Base-by-base conservation (phyloP, 1,140 invertebrate genomes). In the Tribolium madens region DNA sequence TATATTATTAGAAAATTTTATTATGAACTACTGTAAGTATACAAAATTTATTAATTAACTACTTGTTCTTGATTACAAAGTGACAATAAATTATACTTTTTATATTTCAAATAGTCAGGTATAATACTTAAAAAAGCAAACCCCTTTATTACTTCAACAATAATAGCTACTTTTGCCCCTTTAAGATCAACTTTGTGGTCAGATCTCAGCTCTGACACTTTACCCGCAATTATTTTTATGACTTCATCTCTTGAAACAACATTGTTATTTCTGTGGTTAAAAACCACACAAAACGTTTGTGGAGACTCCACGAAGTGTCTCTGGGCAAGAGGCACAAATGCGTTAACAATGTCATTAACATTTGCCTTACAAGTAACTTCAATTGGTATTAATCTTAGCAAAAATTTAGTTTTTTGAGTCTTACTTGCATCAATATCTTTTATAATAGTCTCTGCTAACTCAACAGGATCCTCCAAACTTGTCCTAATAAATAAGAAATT, bases 401-500 rank as follows among this genome's bases (percentile, higher is more conserved):
- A 88, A 84, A 91, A 94, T 80, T 92, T 89, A 0, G 91, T 91
- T 83, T 91, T 92, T 74, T 91, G 90, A 60, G 91, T 86, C 83
- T 92, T 91, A 0, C 9, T 73, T 6, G 9, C 21, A 53, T 31
- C 13, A 33, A 73, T 42, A 57, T 73, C 71, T 73, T 73, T 50
- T 9, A 73, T 86, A 78, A 97, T 95, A 74, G 87, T 86, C 26
- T 89, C 85, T 0, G 90, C 92, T 6, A 97, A 77, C 75, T 91
- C 86, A 75, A 92, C 88, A 17, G 95, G 95, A 87, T 95, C 89
- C 36, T 90, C 87, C 64, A 96, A 82, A 14, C 90, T 92, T 3
- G 92, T 93, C 82, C 90, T 91, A 73, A 98, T 96, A 84, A 98
- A 98, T 70, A 97, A 85, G 78, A 93, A 90, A 85, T 96, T 96